Base-by-base conservation (phyloP, 92 coral and sea anemone species). In the Paramuricea clavata region DNA sequence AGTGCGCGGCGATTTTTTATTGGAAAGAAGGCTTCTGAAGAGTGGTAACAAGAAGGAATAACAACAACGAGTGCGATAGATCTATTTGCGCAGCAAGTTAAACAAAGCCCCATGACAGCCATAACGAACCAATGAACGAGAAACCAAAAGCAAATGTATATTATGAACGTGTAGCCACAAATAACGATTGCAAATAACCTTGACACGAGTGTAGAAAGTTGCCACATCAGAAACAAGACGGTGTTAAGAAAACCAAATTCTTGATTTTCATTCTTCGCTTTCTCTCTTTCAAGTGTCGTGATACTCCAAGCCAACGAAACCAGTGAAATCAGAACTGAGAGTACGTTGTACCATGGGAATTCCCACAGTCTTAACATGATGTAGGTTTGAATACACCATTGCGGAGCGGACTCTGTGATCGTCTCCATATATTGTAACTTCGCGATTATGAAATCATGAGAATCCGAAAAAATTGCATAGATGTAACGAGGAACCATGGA, bases 301-400 rank as follows among this genome's bases (percentile, higher is more conserved):
- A 54, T 21, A 13, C 62, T 54, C 62, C 72, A 65, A 1, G 72
- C 22, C 28, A 65, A 26, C 11, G 72, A 65, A 3, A 65, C 5
- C 11, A 65, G 2, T 5, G 72, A 65, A 28, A 65, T 27, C 11
- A 65, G n/a, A 1, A 19, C 13, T 28, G 72, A 65, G 21, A 65
- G 0, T 28, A 65, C 10, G 36, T 39, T 65, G 72, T 65, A 65
- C 39, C 19, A 30, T 65, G 72, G 16, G 41, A 65, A 65, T 9
- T 30, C 5, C 72, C 72, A 65, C 12, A 27, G 72, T 12, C 72
- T 39, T 21, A 65, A 27, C 72, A 65, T 65, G 39, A 65, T 31
- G 12, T 65, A 65, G 0, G 11, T 9, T 13, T 54, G 62, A 19
- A 54, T 23, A 9, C 62, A 54, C 62, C 22, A 13, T 54, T 65